A percentile compares a stretch with the other conserved stretches of the same genome.
Evolutionary conservation across 1,140 invertebrate species (phyloP).

Genomic region (Pseudomyrmex dendroicus): DNA sequence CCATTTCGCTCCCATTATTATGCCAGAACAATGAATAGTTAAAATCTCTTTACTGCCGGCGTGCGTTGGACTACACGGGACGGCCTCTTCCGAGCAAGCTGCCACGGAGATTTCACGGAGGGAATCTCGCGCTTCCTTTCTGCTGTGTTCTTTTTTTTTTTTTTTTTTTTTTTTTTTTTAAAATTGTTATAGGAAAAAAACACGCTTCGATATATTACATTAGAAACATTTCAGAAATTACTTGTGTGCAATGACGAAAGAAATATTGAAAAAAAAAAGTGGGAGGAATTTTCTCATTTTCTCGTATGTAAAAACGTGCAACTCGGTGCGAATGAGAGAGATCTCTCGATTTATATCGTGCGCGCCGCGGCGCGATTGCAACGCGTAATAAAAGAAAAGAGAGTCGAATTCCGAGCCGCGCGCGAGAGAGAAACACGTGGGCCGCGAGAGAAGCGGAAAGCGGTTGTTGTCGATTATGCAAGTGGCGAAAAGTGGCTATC

Average conservation of each 20-base stretch:
- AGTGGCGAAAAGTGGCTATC: conserved; percentile 3
- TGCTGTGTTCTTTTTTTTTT: not conserved
- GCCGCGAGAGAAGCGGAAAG: not conserved
- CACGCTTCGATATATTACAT: too few species aligned
- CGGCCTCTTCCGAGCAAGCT: conserved; percentile 4
- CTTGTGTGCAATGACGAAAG: too few species aligned
- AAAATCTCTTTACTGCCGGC: conserved; percentile 59
- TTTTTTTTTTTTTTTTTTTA: too few species aligned
- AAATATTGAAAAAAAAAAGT: too few species aligned
- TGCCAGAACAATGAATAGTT: conserved; percentile 63
- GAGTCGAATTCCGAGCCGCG: conserved; percentile 14
- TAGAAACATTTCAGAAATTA: too few species aligned
- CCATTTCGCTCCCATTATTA: conserved; percentile 61
- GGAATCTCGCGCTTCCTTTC: conserved; percentile 3
- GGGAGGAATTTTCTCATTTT: too few species aligned
- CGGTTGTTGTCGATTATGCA: conserved; percentile 18
- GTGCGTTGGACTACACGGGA: not conserved
- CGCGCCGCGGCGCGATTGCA: not conserved
- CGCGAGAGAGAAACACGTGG: conserved; percentile 1
- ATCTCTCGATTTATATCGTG: conserved; percentile 14
- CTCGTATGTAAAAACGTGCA: not conserved
- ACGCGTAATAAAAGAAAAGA: not conserved
- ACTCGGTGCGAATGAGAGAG: not conserved
- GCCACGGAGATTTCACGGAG: not conserved
- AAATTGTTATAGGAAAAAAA: too few species aligned